Evolutionary conservation across 2,888 invertebrate species (phyloP).

Genomic region (Melanostoma scalare): DNA sequence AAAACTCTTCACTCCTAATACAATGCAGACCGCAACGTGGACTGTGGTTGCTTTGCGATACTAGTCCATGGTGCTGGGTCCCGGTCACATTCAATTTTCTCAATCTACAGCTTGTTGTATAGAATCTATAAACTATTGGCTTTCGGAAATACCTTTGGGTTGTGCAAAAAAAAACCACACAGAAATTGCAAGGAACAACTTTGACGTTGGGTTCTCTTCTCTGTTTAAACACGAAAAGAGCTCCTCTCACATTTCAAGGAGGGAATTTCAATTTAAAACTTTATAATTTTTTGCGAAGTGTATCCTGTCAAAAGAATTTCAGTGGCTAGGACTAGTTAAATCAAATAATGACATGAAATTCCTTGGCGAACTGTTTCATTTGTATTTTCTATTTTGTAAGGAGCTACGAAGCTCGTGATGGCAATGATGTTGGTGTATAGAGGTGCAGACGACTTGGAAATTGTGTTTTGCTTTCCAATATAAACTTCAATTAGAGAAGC

Average conservation of each 20-base stretch:
- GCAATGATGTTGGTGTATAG: too few relatives aligned
- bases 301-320: constrained; percentile 65
- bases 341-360: constrained; percentile 60
- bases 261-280: constrained; percentile 65
- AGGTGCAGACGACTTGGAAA: too few relatives aligned
- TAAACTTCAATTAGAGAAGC: too few relatives aligned
- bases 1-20: constrained; percentile 18
- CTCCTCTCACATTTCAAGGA: constrained; percentile 45
- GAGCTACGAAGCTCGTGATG: too few relatives aligned
- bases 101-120: constrained; percentile 36
- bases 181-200: constrained; percentile 61
- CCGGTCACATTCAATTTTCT: constrained; percentile 56
- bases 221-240: constrained; percentile 5
- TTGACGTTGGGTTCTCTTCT: constrained; percentile 5
- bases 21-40: constrained; percentile 44
- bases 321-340: constrained; percentile 59
- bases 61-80: background rate
- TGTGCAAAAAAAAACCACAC: constrained; percentile 18
- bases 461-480: too few relatives aligned
- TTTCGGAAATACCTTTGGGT: constrained; percentile 58
- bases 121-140: constrained; percentile 64
- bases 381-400: background rate
- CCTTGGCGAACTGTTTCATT: constrained; percentile 31
- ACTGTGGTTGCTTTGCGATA: constrained; percentile 52
- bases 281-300: constrained; percentile 47